A percentile compares a stretch with the other conserved stretches of the same genome.
Evolutionary conservation across 2,888 invertebrate genomes (phyloP).

Genomic region (Eutolmus rufibarbis): DNA sequence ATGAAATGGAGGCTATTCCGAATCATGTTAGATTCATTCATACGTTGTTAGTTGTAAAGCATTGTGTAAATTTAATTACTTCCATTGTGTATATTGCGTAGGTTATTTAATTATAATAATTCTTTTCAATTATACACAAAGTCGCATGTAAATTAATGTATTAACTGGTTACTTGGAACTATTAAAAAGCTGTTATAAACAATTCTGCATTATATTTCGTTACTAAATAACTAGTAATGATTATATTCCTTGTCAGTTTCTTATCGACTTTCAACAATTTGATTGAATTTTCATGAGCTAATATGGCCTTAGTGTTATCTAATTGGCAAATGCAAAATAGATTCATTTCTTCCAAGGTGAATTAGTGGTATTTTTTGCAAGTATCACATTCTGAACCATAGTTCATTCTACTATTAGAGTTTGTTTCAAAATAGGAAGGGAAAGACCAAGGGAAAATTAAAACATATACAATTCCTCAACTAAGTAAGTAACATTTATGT

Average conservation of each 20-base stretch:
- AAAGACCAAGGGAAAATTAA: background rate
- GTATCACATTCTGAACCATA: too few species aligned
- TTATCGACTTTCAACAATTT: too few species aligned
- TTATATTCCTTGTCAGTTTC: too few species aligned
- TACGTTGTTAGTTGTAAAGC: slow-evolving; percentile 14
- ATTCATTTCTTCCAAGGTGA: too few species aligned
- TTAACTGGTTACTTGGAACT: slow-evolving; percentile 19
- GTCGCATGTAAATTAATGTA: slow-evolving; percentile 29
- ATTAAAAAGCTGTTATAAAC: slow-evolving; percentile 30
- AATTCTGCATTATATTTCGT: background rate
- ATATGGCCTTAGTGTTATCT: too few species aligned
- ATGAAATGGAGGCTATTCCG: background rate
- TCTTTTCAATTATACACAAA: slow-evolving; percentile 24
- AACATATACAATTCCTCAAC: background rate
- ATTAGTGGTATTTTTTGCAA: too few species aligned
- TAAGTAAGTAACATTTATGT: background rate
- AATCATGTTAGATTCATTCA: background rate
- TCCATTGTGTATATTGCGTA: slow-evolving; percentile 24
- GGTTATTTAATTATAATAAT: background rate
- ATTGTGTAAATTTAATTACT: slow-evolving; percentile 8
- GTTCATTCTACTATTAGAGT: too few species aligned
- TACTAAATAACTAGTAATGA: background rate
- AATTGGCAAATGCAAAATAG: too few species aligned
- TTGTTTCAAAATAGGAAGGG: background rate
- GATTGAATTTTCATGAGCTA: too few species aligned